Conservation (phyloP, 2,888 invertebrate species). For the Adelphocoris suturalis region DNA sequence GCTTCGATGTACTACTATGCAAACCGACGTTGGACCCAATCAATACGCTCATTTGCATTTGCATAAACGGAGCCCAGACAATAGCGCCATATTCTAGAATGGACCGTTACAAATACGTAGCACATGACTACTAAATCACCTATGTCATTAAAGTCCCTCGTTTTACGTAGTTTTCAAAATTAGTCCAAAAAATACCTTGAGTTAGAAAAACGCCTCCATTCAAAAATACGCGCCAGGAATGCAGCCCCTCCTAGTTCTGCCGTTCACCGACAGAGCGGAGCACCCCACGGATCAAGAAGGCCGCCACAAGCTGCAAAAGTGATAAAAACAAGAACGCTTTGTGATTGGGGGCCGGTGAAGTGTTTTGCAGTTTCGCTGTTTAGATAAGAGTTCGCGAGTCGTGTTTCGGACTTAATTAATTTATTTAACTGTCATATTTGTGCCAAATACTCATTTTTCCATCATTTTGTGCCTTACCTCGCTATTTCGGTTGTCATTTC, state of each 20-base stretch:
- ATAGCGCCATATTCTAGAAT: too few relatives aligned
- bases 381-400: constrained; percentile 45
- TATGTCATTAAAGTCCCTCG: too few relatives aligned
- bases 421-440: background rate
- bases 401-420: background rate
- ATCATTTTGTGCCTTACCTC: constrained; percentile 12
- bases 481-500: background rate
- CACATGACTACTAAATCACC: too few relatives aligned
- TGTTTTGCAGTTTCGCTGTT: constrained; percentile 57
- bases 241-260: background rate
- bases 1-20: too few relatives aligned
- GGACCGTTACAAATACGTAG: too few relatives aligned
- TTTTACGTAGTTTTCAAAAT: too few relatives aligned
- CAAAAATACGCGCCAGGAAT: background rate
- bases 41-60: too few relatives aligned
- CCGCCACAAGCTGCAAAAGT: constrained; percentile 44
- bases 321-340: constrained; percentile 63
- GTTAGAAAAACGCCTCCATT: background rate
- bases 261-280: background rate
- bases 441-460: constrained; percentile 14
- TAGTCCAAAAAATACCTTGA: too few relatives aligned
- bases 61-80: too few relatives aligned
- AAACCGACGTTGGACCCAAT: too few relatives aligned
- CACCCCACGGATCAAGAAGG: background rate
- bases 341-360: constrained; percentile 52